Conservation (phyloP, 2,113 vertebrate species). For the Empidonax traillii region DNA sequence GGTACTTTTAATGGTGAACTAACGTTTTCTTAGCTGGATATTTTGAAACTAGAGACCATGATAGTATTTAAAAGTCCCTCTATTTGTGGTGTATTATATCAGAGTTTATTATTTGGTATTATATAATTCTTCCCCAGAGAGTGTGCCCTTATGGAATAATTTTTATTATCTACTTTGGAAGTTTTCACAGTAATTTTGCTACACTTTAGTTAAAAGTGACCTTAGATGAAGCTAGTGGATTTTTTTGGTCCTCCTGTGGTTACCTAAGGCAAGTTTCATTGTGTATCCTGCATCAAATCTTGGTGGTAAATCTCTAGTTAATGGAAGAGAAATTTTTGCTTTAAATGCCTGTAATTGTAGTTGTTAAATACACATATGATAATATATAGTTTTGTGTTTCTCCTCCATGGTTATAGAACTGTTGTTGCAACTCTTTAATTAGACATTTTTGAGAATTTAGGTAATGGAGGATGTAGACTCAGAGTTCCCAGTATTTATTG, state of each 20-base stretch:
- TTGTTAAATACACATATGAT: background rate
- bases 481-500: background rate
- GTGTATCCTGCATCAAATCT: background rate
- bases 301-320: slow-evolving; percentile 35
- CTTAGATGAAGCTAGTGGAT: slow-evolving; percentile 3
- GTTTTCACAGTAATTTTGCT: slow-evolving; percentile 31
- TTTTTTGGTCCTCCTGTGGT: slow-evolving; percentile 33
- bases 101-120: slow-evolving; percentile 12
- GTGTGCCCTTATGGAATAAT: background rate
- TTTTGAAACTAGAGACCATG: background rate
- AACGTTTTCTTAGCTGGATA: background rate
- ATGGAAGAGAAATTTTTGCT: background rate
- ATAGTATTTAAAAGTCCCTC: background rate
- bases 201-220: slow-evolving; percentile 49
- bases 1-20: background rate
- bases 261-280: slow-evolving; percentile 42
- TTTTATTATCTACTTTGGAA: slow-evolving; percentile 23
- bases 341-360: background rate
- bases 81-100: background rate
- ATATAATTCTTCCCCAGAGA: background rate
- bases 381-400: background rate
- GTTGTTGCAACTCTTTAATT: background rate
- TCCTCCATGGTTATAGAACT: background rate
- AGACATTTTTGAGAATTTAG: background rate
- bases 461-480: background rate